phyloP scores from a whole-genome alignment of 2,888 invertebrate species.

The Platycheirus albimanus region DNA sequence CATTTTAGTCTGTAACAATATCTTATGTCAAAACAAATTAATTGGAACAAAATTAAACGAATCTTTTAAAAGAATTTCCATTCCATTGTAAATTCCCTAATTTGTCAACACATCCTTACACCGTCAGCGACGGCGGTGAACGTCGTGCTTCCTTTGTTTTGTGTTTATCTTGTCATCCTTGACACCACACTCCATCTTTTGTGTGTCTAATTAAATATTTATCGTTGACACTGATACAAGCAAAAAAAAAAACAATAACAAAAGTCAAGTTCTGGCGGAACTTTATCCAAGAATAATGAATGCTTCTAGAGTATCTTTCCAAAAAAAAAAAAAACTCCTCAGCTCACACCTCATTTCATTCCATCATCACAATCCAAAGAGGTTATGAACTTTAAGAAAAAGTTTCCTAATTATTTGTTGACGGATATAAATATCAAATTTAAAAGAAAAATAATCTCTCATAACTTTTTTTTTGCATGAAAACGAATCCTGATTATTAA shows the following conservation, averaged over 20 bases:
- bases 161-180: not conserved
- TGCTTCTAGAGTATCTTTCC: not conserved
- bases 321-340: not conserved
- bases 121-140: not conserved
- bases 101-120: constrained; percentile 6
- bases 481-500: no score
- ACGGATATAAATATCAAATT: not conserved
- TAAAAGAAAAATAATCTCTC: not conserved
- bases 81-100: not conserved
- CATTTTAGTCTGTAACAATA: no score
- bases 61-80: not conserved
- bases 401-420: not conserved
- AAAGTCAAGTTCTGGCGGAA: not conserved
- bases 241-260: not conserved
- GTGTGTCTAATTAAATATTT: constrained; percentile 36
- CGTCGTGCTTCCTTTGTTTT: not conserved
- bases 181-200: not conserved
- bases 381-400: not conserved
- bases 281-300: no score
- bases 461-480: not conserved
- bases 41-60: constrained; percentile 5
- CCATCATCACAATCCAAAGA: no score
- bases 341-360: not conserved
- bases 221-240: constrained; percentile 3
- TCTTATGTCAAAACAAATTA: constrained; percentile 8